phyloP scores from a whole-genome alignment of 2,797 vertebrate genomes.

The Percopsis omiscomaycus region DNA sequence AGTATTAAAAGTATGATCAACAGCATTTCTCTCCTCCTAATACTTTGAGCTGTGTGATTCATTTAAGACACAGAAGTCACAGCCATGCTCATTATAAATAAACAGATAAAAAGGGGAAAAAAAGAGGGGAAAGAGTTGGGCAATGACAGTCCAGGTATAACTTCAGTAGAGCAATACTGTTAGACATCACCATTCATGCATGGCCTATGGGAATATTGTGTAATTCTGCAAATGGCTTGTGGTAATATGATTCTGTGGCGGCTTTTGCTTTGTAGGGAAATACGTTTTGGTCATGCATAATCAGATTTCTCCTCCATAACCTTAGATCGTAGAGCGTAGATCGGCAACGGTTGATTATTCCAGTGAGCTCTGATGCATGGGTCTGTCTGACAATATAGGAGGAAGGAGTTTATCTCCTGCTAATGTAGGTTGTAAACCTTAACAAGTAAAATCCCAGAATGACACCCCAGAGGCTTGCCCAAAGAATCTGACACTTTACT shows the following conservation, averaged over 20 bases:
- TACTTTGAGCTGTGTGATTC: constrained; percentile 10
- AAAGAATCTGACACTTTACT: constrained; percentile 56
- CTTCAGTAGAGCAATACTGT: neutral
- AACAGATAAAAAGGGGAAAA: neutral
- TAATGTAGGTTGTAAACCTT: constrained; percentile 44
- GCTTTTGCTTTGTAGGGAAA: constrained; percentile 50
- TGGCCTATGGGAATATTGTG: neutral
- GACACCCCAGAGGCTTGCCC: constrained; percentile 26
- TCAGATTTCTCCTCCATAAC: constrained; percentile 55
- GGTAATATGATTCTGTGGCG: constrained; percentile 46
- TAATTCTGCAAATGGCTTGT: constrained; percentile 28
- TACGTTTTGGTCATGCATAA: constrained; percentile 40
- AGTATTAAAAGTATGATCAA: constrained; percentile 41
- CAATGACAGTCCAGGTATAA: constrained; percentile 18
- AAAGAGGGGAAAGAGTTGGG: constrained; percentile 19
- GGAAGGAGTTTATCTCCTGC: constrained; percentile 49
- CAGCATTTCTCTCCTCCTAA: constrained; percentile 28
- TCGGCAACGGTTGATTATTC: constrained; percentile 49
- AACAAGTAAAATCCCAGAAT: constrained; percentile 27
- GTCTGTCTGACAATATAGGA: constrained; percentile 44
- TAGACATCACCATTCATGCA: constrained; percentile 10
- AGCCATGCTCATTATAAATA: constrained; percentile 26
- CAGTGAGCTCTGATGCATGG: constrained; percentile 53
- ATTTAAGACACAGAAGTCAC: constrained; percentile 14
- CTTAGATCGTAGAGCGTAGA: constrained; percentile 24